These are phyloP conservation scores for Seriola quinqueradiata DNA, from an alignment of 2,113 vertebrate genomes.

Conservation along the genomic window DNA sequence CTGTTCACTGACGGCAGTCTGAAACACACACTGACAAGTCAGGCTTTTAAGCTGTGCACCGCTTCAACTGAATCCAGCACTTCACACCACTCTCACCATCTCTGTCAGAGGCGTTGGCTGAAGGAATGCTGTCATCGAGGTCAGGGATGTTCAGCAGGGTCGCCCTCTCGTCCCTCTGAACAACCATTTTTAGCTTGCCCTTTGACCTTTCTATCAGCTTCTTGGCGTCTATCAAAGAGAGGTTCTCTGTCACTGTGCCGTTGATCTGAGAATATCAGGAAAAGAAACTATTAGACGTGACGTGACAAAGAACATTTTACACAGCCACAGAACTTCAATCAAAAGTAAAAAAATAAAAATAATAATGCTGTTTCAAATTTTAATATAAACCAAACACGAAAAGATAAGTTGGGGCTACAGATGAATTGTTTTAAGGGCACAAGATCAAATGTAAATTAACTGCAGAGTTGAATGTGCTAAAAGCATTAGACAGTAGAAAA, in stretches of 20 bases:
- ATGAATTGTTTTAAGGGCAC: slow-evolving; percentile 7
- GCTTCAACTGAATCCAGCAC: slow-evolving; percentile 13
- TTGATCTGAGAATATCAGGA: slow-evolving; percentile 89
- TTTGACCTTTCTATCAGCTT: slow-evolving; percentile 99
- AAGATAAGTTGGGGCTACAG: not conserved
- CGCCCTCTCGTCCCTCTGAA: slow-evolving; percentile 96
- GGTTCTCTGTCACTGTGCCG: slow-evolving; percentile 98
- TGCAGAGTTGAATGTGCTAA: slow-evolving; percentile 2
- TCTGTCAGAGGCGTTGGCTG: slow-evolving; percentile 96
- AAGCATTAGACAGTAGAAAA: not conserved
- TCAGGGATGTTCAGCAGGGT: slow-evolving; percentile 97
- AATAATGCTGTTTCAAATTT: not conserved
- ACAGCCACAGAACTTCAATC: slow-evolving; percentile 5
- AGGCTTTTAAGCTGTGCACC: not conserved
- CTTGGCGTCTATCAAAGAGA: slow-evolving; percentile 98
- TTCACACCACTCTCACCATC: slow-evolving; percentile 88
- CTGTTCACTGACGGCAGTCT: slow-evolving; percentile 14
- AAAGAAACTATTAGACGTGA: slow-evolving; percentile 18
- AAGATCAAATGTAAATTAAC: slow-evolving; percentile 23
- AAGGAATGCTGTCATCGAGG: slow-evolving; percentile 97
- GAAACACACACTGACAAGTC: slow-evolving; percentile 8
- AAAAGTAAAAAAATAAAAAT: not conserved
- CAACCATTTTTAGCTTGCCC: slow-evolving; percentile 99
- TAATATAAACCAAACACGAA: not conserved
- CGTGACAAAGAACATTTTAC: not conserved